phyloP scores from a whole-genome alignment of 2,888 invertebrate genomes.

The Parnassius orleans region DNA sequence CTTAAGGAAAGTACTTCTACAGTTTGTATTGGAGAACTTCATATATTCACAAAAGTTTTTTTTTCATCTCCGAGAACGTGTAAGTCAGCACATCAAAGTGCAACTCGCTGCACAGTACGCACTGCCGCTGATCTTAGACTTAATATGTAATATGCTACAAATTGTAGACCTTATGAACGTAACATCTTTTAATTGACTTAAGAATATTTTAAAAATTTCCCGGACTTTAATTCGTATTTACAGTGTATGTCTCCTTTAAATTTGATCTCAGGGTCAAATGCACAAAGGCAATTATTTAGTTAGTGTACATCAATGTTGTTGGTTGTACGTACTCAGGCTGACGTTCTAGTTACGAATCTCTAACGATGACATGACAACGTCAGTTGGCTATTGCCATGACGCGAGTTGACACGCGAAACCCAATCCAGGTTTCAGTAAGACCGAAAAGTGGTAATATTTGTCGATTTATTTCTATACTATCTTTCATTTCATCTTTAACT shows the following conservation, averaged over 20 bases:
- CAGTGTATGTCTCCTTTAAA: conserved; percentile 23
- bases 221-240: background rate
- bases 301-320: conserved; percentile 34
- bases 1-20: no score
- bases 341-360: conserved; percentile 58
- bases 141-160: no score
- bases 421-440: conserved; percentile 54
- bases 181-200: no score
- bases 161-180: no score
- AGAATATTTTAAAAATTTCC: no score
- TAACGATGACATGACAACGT: conserved; percentile 45
- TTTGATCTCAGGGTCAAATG: conserved; percentile 55
- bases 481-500: conserved; percentile 42
- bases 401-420: conserved; percentile 58
- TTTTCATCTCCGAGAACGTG: no score
- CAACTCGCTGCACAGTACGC: no score
- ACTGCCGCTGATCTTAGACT: no score
- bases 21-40: no score
- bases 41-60: no score
- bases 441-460: conserved; percentile 54
- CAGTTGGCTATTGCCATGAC: conserved; percentile 71
- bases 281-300: conserved; percentile 50
- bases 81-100: no score
- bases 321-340: conserved; percentile 25
- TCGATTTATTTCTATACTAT: conserved; percentile 48